Evolutionary conservation across 2,797 vertebrate genomes (phyloP), one percentile per base, ranked within the genome.

Genomic region (Betta splendens): DNA sequence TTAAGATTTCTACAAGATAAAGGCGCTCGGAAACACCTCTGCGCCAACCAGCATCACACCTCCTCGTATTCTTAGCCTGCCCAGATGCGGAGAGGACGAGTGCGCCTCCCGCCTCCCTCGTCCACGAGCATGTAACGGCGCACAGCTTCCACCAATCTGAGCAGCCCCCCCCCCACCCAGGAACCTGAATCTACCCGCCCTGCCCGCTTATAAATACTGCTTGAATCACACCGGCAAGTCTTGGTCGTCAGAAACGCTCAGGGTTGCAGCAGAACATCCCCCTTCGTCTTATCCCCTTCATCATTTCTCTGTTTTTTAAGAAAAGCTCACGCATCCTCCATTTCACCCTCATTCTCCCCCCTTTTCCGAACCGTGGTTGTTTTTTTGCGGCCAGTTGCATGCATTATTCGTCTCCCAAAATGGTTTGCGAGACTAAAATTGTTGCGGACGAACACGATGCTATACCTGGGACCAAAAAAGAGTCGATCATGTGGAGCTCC

Each of bases 391-490:
- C 89, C 87, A 91, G 83, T 92, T 95, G 95, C 94, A 97, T 98
- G 96, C 93, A 96, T 94, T 96, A 92, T 93, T 90, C 93, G 92
- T 93, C 95, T 93, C 94, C 94, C 82, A 94, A 95, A 92, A 98
- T 98, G 96, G 96, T 98, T 93, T 98, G 96, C 90, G 95, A 98
- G 94, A 96, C 95, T 87, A 96, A 96, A 94, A 98, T 98, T 74
- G 94, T 96, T 92, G 94, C 95, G 78, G 96, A 97, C 69, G 95
- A 98, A 75, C 95, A 93, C 82, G 94, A 93, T 73, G 90, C 94
- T 89, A 92, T 96, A 89, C 91, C 94, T 33, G 94, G 94, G 88
- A 89, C 90, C 87, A 93, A 94, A 89, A 94, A 94, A 90, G 96
- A 96, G 80, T 89, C 94, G 39, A 88, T 95, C 56, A 92, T 95